Evolutionary conservation across 92 coral and sea anemone genomes (phyloP).

Genomic region (Porites rus): DNA sequence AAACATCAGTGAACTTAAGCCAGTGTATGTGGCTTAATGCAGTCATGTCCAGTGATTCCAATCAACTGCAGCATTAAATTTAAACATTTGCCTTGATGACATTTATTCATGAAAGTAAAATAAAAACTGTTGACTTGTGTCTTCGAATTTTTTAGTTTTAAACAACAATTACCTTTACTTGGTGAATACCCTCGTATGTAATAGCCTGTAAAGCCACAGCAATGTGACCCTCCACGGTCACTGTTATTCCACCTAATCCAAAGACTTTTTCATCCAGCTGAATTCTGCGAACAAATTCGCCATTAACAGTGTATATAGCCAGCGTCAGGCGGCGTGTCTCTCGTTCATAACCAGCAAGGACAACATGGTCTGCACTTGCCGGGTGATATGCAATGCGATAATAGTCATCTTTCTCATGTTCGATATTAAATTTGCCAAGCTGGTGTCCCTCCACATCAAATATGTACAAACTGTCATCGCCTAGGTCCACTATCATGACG

Average conservation of each 20-base stretch:
- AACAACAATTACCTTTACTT: neutral
- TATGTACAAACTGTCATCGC: neutral
- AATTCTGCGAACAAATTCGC: neutral
- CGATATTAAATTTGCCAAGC: neutral
- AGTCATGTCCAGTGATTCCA: no score
- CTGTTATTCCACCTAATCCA: neutral
- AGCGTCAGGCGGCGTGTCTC: neutral
- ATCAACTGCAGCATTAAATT: no score
- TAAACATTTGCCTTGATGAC: no score
- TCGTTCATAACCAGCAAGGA: neutral
- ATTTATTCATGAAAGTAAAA: no score
- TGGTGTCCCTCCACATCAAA: neutral
- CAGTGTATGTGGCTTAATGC: no score
- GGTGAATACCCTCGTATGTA: no score
- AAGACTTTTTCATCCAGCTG: neutral
- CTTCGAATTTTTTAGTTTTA: neutral
- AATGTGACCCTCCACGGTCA: neutral
- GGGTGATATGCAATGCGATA: neutral
- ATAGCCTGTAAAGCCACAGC: neutral
- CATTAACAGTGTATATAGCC: neutral
- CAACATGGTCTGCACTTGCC: constrained; percentile 1
- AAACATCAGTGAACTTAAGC: no score
- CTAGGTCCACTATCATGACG: neutral
- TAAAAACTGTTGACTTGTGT: no score
- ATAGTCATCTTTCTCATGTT: neutral